Evolutionary conservation across 2,888 invertebrate genomes (phyloP), one percentile per base, ranked within the genome.

Genomic region (Chymomyza amoena): DNA sequence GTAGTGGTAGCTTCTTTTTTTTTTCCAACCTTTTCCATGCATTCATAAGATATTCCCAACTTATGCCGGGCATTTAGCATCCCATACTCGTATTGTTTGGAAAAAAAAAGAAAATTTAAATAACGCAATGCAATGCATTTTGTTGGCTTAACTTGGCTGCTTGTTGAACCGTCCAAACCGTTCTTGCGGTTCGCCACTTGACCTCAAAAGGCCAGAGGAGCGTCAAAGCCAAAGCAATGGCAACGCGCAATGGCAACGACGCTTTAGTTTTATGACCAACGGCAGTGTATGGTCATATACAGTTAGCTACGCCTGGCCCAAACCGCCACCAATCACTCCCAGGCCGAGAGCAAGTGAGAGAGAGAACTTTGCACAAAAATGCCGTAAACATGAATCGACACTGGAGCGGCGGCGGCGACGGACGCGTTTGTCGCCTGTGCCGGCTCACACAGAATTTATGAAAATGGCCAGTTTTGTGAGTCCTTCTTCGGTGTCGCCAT

Each of bases 331-430:
- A 62, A 25, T 45, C 20, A 51, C 54, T 20, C 18, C 20, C 20
- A 16, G 10, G 66, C 75, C 71, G 7, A 54, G 20, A 1, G 54
- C 1, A 45, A 13, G 39, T 10, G 13, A 45, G 39, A 45, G 39
- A 39, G 61, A 62, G 66, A 78, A 77, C 76, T 85, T 87, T 87
- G 83, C 85, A 83, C 85, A 83, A 87, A 87, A 87, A 85, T 74
- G 80, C 85, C 80, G 82, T 83, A 60, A 75, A 61, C 68, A 65
- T 60, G 73, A 79, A 78, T 64, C 76, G 72, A 78, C 78, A 15
- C 28, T 59, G 32, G 59, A 59, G 28, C 59, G 32, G 32, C 32
- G 32, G 28, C 59, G 32, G 32, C 32, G 32, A 25, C 25, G 25
- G 25, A 25, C 25, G 32, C 32, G 66, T 57, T 36, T 56, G 54